Conservation (phyloP, 2,113 vertebrate genomes). For the Pollachius pollachius region DNA sequence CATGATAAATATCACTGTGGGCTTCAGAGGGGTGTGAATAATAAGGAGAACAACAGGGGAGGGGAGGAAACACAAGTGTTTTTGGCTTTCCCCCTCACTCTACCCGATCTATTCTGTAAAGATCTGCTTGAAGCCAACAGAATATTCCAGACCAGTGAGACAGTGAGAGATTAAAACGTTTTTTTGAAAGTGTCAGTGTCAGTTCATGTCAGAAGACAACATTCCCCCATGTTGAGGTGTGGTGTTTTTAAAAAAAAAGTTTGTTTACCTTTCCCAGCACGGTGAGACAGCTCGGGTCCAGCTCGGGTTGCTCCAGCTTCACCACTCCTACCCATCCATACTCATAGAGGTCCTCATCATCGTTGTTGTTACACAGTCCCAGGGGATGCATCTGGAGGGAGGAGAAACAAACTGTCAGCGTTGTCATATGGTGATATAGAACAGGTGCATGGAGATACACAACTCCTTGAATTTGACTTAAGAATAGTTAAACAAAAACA, state of each 20-base stretch:
- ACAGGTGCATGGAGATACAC: neutral
- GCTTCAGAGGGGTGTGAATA: slow-evolving; percentile 48
- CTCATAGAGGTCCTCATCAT: slow-evolving; percentile 95
- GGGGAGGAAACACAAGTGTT: slow-evolving; percentile 19
- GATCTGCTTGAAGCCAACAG: too few species aligned
- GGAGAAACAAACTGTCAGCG: slow-evolving; percentile 20
- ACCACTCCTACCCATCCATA: slow-evolving; percentile 99
- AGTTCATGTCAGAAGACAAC: too few species aligned
- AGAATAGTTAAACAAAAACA: too few species aligned
- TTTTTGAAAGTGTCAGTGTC: too few species aligned
- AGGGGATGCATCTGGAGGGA: slow-evolving; percentile 91
- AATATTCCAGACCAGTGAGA: too few species aligned
- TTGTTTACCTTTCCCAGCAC: slow-evolving; percentile 91
- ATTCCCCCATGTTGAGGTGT: too few species aligned
- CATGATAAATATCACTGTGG: slow-evolving; percentile 62
- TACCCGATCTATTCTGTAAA: neutral
- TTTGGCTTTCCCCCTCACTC: slow-evolving; percentile 23
- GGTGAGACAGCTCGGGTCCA: slow-evolving; percentile 96
- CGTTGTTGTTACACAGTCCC: slow-evolving; percentile 95
- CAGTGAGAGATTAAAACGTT: too few species aligned
- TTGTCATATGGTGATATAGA: neutral
- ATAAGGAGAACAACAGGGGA: slow-evolving; percentile 8
- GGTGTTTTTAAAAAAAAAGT: too few species aligned
- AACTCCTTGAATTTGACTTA: neutral
- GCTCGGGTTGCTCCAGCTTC: slow-evolving; percentile 93